A percentile compares a stretch with the other conserved stretches of the same genome.
phyloP scores from a whole-genome alignment of 2,113 vertebrate genomes.

The Nesogale talazaci region DNA sequence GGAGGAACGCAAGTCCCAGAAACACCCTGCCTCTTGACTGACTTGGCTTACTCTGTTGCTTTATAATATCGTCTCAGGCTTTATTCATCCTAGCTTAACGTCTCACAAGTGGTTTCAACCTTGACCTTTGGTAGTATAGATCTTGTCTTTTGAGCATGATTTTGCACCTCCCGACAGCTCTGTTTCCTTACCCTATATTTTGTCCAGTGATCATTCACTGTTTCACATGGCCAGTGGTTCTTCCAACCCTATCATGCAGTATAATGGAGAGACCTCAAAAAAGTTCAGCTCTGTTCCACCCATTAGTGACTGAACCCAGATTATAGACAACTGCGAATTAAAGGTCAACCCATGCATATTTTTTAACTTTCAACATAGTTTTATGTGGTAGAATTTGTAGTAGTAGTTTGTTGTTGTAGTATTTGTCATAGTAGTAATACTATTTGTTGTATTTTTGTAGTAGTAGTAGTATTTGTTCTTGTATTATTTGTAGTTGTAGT shows the following conservation, averaged over 20 bases:
- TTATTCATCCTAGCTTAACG: constrained; percentile 10
- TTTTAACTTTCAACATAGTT: not conserved
- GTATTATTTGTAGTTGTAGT: too few species aligned
- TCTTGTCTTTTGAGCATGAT: not conserved
- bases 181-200: not conserved
- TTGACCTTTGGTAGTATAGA: not conserved
- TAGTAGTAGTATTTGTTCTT: too few species aligned
- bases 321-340: not conserved
- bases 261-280: not conserved
- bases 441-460: too few species aligned
- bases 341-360: not conserved
- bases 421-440: too few species aligned
- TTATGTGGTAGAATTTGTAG: too few species aligned
- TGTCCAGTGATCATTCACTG: not conserved
- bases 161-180: not conserved
- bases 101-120: not conserved
- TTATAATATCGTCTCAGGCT: not conserved
- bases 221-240: not conserved
- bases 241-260: not conserved
- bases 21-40: not conserved
- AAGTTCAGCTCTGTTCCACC: not conserved
- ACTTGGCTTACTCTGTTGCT: not conserved
- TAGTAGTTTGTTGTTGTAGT: too few species aligned
- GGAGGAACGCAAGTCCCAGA: not conserved
- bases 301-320: not conserved